A percentile compares a stretch with the other conserved stretches of the same genome.
Conservation (phyloP, 2,113 vertebrate genomes). For the Vidua chalybeata region DNA sequence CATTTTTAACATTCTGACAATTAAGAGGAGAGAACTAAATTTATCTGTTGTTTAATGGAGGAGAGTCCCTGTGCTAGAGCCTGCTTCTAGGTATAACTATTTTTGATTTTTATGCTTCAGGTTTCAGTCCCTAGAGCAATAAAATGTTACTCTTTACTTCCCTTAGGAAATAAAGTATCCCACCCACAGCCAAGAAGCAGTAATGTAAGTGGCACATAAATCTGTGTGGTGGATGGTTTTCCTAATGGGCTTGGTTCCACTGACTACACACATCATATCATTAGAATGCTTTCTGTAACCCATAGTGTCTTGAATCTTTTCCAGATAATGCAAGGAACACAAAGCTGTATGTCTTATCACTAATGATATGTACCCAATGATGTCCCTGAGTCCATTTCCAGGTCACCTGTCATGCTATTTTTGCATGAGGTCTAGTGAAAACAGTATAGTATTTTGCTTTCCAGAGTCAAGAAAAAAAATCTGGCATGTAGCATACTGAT, state of each 20-base stretch:
- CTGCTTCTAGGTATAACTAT: not conserved
- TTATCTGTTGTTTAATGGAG: not conserved
- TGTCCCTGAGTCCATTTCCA: not conserved
- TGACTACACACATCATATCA: conserved; percentile 46
- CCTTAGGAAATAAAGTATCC: conserved; percentile 17
- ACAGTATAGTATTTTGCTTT: not conserved
- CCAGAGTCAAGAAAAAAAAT: not conserved
- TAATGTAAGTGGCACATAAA: conserved; percentile 42
- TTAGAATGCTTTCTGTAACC: conserved; percentile 50
- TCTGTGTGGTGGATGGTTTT: conserved; percentile 45
- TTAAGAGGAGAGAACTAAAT: not conserved
- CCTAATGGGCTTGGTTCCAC: conserved; percentile 58
- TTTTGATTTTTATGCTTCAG: not conserved
- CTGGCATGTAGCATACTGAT: not conserved
- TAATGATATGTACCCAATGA: not conserved
- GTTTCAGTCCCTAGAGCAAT: conserved; percentile 13
- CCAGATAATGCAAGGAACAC: conserved; percentile 13
- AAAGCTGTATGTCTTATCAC: conserved; percentile 32
- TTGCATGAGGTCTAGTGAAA: not conserved
- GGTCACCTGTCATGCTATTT: not conserved
- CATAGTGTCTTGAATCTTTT: conserved; percentile 22
- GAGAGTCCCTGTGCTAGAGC: not conserved
- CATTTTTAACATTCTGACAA: not conserved
- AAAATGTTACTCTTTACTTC: conserved; percentile 48
- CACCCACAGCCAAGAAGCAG: conserved; percentile 17